Evolutionary conservation across 64 coral and sea anemone genomes (phyloP).

Genomic region (Porites australiensis): DNA sequence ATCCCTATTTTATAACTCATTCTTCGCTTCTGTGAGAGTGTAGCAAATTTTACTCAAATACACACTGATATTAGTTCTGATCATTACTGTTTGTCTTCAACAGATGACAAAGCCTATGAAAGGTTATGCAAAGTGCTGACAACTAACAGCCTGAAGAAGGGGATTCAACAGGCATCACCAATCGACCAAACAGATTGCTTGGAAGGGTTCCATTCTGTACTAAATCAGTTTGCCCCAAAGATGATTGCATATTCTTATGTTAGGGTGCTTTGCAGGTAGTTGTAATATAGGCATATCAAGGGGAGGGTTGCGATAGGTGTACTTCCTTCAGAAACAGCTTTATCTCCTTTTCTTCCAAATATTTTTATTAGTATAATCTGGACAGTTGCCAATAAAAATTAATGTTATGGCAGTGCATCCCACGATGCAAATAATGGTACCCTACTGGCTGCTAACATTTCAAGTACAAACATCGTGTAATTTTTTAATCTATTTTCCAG

Average conservation of each 20-base stretch:
- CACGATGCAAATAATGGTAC: not conserved
- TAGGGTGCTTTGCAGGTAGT: conserved; percentile 9
- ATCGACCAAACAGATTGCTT: too few relatives aligned
- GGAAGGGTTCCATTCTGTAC: too few relatives aligned
- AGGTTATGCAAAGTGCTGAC: conserved; percentile 15
- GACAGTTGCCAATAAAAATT: too few relatives aligned
- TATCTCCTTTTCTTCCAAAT: not conserved
- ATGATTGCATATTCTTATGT: too few relatives aligned
- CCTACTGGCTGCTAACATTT: not conserved
- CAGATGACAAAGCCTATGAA: conserved; percentile 15
- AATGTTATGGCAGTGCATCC: not conserved
- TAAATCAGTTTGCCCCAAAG: too few relatives aligned
- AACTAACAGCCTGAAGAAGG: conserved; percentile 15
- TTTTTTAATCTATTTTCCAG: conserved; percentile 3
- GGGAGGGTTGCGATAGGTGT: not conserved
- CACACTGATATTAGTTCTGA: not conserved
- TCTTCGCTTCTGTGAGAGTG: not conserved
- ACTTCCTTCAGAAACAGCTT: conserved; percentile 13
- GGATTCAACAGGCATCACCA: too few relatives aligned
- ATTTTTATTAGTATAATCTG: not conserved
- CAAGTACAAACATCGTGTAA: conserved; percentile 8
- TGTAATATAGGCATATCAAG: conserved; percentile 2
- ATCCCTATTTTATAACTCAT: not conserved
- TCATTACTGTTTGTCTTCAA: conserved; percentile 1
- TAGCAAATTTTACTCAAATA: not conserved